A percentile compares a stretch with the other conserved stretches of the same genome.
Conservation (phyloP, 2,113 vertebrate species). For the Leptosomus discolor region DNA sequence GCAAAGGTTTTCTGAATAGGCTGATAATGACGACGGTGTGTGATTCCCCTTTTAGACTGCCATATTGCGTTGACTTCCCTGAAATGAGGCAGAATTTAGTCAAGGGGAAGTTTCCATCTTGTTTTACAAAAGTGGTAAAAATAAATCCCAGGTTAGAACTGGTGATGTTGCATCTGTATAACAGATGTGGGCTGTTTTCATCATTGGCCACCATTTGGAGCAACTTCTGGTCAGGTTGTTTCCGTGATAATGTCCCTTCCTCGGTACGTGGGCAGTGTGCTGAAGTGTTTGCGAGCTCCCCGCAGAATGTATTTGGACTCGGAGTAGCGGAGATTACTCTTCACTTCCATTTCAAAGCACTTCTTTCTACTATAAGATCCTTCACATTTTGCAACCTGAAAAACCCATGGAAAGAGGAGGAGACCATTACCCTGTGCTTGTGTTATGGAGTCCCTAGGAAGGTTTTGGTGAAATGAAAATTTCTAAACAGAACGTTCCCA, state of each 20-base stretch:
- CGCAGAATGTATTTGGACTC: neutral
- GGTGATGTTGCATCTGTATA: neutral
- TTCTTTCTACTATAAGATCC: neutral
- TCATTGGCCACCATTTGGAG: neutral
- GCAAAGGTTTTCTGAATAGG: slow-evolving; percentile 11
- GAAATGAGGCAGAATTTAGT: neutral
- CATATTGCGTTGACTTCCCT: neutral
- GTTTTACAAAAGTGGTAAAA: neutral
- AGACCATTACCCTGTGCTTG: neutral
- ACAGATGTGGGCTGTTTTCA: neutral
- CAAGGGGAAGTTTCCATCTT: neutral
- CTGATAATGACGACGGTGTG: neutral
- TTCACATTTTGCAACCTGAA: neutral
- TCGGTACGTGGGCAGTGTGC: neutral
- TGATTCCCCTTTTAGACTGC: slow-evolving; percentile 16
- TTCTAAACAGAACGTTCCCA: neutral
- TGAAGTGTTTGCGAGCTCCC: neutral
- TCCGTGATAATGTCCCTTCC: neutral
- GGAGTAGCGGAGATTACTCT: neutral
- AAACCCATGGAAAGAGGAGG: neutral
- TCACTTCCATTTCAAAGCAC: neutral
- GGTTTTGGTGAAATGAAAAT: neutral
- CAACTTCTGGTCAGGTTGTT: neutral
- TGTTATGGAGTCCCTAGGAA: neutral
- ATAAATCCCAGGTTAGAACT: neutral